phyloP scores from a whole-genome alignment of 2,888 invertebrate genomes.

The Leptinotarsa tumamoca region DNA sequence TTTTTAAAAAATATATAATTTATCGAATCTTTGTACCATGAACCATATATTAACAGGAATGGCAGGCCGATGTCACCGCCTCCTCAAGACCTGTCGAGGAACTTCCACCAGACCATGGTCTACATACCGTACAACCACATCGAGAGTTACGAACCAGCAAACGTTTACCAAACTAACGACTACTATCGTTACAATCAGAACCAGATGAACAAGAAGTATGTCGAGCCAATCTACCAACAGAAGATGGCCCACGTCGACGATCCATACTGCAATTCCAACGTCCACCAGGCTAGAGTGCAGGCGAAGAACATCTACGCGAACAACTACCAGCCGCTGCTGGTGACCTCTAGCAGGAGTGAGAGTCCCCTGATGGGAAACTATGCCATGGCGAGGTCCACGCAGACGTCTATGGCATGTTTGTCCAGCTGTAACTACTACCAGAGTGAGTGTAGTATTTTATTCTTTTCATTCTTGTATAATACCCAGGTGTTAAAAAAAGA shows the following conservation, averaged over 20 bases:
- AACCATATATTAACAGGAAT: constrained; percentile 52
- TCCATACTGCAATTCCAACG: constrained; percentile 58
- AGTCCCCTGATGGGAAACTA: constrained; percentile 63
- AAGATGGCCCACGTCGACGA: constrained; percentile 54
- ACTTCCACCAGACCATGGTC: constrained; percentile 77
- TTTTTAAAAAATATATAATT: too few relatives aligned
- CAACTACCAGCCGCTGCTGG: constrained; percentile 39
- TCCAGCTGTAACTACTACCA: constrained; percentile 53
- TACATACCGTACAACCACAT: constrained; percentile 76
- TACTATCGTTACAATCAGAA: constrained; percentile 60
- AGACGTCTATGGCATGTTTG: constrained; percentile 59
- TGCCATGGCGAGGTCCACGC: constrained; percentile 64
- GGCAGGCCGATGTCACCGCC: constrained; percentile 78
- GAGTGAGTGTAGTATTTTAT: constrained; percentile 31
- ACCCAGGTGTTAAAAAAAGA: too few relatives aligned
- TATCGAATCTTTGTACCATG: too few relatives aligned
- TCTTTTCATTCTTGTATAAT: too few relatives aligned
- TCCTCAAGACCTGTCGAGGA: constrained; percentile 71
- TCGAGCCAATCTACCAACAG: constrained; percentile 62
- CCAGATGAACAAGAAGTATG: constrained; percentile 64
- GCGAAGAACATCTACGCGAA: constrained; percentile 33
- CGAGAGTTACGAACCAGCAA: constrained; percentile 57
- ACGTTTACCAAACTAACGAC: constrained; percentile 58
- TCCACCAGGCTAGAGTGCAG: constrained; percentile 33
- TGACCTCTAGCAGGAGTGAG: constrained; percentile 63